These are phyloP conservation scores for Drosophila stalkeri DNA, from an alignment of 2,888 invertebrate species.

Conservation along the genomic window DNA sequence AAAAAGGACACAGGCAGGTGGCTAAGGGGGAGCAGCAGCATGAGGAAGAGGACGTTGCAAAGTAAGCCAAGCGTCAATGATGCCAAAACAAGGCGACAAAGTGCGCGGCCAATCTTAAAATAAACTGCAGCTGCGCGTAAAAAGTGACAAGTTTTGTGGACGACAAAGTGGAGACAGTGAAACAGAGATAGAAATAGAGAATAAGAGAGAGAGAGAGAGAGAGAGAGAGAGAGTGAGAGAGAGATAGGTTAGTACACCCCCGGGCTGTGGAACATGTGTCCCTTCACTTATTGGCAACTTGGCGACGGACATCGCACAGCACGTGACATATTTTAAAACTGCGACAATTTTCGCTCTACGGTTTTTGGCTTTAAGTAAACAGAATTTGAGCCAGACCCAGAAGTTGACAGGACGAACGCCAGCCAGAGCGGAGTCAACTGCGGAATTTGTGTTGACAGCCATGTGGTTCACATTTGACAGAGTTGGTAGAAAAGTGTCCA, in stretches of 20 bases:
- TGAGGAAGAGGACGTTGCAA: slow-evolving; percentile 13
- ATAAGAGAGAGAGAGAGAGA: slow-evolving; percentile 5
- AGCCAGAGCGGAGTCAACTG: neutral
- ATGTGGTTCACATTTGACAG: slow-evolving; percentile 47
- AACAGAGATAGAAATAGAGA: neutral
- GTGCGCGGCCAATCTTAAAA: slow-evolving; percentile 80
- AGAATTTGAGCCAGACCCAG: neutral
- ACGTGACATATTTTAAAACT: slow-evolving; percentile 76
- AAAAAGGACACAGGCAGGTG: slow-evolving; percentile 29
- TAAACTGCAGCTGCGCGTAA: slow-evolving; percentile 81
- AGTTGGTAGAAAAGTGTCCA: slow-evolving; percentile 3
- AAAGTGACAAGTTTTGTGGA: slow-evolving; percentile 77
- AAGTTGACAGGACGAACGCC: slow-evolving; percentile 16
- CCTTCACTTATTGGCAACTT: slow-evolving; percentile 70
- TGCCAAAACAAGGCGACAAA: slow-evolving; percentile 70
- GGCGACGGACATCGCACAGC: slow-evolving; percentile 63
- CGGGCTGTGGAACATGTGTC: slow-evolving; percentile 52
- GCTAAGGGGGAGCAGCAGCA: no score
- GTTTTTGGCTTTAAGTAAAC: slow-evolving; percentile 41
- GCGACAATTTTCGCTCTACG: slow-evolving; percentile 18
- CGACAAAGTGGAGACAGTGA: slow-evolving; percentile 1
- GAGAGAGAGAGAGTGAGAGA: slow-evolving; percentile 9
- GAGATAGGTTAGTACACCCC: neutral
- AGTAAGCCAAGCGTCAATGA: slow-evolving; percentile 64
- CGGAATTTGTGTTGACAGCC: slow-evolving; percentile 44